Evolutionary conservation across 2,113 vertebrate genomes (phyloP).

Genomic region (Budorcas taxicolor): DNA sequence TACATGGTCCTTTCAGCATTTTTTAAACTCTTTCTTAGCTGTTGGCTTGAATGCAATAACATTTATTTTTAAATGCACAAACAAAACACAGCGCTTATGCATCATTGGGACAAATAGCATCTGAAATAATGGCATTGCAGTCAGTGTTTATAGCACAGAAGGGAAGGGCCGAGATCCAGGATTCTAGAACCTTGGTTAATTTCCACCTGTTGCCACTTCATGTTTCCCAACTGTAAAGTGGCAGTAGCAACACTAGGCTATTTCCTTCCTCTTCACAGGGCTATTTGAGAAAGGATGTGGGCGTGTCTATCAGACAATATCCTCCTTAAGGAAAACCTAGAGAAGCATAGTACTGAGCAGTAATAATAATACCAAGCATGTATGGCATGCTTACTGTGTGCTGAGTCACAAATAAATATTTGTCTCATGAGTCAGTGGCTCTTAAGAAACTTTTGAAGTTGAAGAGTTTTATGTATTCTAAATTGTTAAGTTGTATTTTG

Average conservation of each 20-base stretch:
- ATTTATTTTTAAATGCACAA: slow-evolving; percentile 22
- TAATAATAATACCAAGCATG: not conserved
- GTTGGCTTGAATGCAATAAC: not conserved
- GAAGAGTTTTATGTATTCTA: not conserved
- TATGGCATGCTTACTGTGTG: not conserved
- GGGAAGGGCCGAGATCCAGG: not conserved
- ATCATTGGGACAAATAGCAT: not conserved
- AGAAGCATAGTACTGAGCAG: not conserved
- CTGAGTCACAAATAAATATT: slow-evolving; percentile 10
- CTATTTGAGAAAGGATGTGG: not conserved
- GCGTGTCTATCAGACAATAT: not conserved
- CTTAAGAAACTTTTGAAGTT: slow-evolving; percentile 16
- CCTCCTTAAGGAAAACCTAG: not conserved
- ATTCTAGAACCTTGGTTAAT: not conserved
- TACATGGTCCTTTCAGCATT: slow-evolving; percentile 1
- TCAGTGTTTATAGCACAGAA: not conserved
- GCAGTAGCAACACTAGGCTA: not conserved
- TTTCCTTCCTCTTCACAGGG: not conserved
- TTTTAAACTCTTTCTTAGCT: not conserved
- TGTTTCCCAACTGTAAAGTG: not conserved
- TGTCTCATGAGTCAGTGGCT: not conserved
- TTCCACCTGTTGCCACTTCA: not conserved
- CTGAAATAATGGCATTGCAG: not conserved
- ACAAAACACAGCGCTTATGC: not conserved
- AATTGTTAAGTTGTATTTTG: slow-evolving; percentile 23